A percentile compares a stretch with the other conserved stretches of the same genome.
These are phyloP conservation scores for Prochilodus magdalenae DNA, from an alignment of 2,113 vertebrate species.

Conservation along the genomic window DNA sequence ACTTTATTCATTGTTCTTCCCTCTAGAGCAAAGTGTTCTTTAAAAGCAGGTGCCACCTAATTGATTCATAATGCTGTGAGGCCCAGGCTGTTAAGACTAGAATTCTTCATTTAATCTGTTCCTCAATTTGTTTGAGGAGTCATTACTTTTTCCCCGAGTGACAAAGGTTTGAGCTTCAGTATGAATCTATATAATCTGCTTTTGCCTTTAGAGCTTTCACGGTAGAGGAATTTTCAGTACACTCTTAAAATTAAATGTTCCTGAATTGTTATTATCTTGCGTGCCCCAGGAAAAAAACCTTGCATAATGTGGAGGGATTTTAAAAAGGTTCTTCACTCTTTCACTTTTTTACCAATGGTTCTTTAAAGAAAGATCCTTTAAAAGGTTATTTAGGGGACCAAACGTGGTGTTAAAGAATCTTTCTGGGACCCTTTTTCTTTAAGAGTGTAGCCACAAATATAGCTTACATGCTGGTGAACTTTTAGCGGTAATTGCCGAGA, in stretches of 20 bases:
- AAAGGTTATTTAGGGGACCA: not conserved
- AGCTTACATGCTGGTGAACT: not conserved
- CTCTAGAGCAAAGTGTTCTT: not conserved
- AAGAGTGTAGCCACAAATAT: not conserved
- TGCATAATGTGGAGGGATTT: too few species aligned
- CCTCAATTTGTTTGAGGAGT: constrained; percentile 4
- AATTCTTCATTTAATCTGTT: constrained; percentile 19
- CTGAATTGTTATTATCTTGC: too few species aligned
- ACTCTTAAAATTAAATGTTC: too few species aligned
- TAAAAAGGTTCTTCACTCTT: too few species aligned
- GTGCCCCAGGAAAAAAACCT: too few species aligned
- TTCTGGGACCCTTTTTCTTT: not conserved
- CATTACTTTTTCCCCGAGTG: not conserved
- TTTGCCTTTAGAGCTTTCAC: constrained; percentile 6
- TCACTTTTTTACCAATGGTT: too few species aligned
- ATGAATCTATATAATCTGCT: not conserved
- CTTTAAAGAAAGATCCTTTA: too few species aligned
- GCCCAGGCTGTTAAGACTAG: not conserved
- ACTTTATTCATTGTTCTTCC: constrained; percentile 3
- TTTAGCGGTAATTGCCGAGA: not conserved
- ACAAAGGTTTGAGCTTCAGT: not conserved
- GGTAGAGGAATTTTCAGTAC: not conserved
- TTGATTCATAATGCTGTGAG: constrained; percentile 28
- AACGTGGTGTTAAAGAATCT: not conserved
- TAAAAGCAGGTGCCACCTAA: not conserved